A percentile compares a stretch with the other conserved stretches of the same genome.
phyloP scores from a whole-genome alignment of 2,888 invertebrate species.

The Ischnus inquisitorius region DNA sequence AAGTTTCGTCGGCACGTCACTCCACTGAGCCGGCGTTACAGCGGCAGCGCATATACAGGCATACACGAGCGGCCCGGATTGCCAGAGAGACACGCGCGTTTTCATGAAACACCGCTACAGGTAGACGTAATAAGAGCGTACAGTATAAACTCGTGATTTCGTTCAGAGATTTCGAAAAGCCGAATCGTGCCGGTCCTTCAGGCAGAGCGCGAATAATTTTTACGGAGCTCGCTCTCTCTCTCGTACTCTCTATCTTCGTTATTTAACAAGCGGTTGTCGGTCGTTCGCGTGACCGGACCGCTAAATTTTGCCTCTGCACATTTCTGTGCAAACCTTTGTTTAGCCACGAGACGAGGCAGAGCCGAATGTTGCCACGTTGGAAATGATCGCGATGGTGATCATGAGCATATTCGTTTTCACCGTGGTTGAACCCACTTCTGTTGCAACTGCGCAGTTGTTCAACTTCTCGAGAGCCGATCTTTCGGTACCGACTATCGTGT shows the following conservation, averaged over 20 bases:
- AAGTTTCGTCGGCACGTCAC: conserved; percentile 56
- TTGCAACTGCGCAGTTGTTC: no score
- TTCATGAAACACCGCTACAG: conserved; percentile 49
- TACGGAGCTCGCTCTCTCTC: conserved; percentile 49
- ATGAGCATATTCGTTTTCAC: conserved; percentile 3
- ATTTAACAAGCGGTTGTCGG: conserved; percentile 68
- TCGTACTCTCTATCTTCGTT: neutral
- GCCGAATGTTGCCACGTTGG: neutral
- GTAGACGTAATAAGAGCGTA: conserved; percentile 56
- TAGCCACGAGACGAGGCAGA: neutral
- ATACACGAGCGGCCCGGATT: conserved; percentile 29
- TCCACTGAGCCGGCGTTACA: neutral
- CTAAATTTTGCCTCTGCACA: conserved; percentile 60
- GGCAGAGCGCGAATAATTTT: conserved; percentile 61
- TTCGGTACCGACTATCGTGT: no score
- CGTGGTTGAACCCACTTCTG: neutral
- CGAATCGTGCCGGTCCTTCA: conserved; percentile 46
- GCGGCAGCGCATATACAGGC: neutral
- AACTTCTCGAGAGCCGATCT: no score
- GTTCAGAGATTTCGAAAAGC: conserved; percentile 59
- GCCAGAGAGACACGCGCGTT: conserved; percentile 28
- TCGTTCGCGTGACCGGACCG: conserved; percentile 67
- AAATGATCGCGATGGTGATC: neutral
- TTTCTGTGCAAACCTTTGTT: conserved; percentile 4
- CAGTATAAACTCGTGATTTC: conserved; percentile 58